Base-by-base conservation (phyloP, 2,113 vertebrate genomes). In the Meriones unguiculatus region DNA sequence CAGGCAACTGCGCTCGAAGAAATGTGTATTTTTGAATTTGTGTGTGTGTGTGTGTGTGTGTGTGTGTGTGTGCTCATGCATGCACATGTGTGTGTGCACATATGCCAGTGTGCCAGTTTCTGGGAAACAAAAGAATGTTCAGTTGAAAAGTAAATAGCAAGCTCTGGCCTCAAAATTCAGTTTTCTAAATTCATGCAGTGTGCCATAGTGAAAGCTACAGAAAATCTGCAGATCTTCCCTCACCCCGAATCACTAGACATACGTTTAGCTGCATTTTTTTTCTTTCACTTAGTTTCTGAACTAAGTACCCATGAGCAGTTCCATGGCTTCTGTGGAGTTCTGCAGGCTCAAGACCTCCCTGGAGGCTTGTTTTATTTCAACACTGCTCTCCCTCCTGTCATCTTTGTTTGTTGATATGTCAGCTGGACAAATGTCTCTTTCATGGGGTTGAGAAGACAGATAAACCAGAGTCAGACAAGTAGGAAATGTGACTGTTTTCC, bases 1-100 rank as follows among this genome's bases (percentile, higher is more conserved):
- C 38, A 64, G 96, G 96, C 70, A 1, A n/a, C 90, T 93, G 81
- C 97, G 96, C 86, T 97, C 76, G 38, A 75, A 97, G 88, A 88
- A 96, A 89, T 90, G 95, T 30, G 0, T 85, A 22, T 93, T 90
- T 94, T 50, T 94, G 89, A 77, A 64, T 82, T 32, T 82, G 35
- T 82, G 80, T 38, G 32, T 82, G 80, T n/a, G 35, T 59, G 18
- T 13, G 10, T 20, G 30, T 15, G 2, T 9, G 8, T 7, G 7
- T 9, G 17, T 5, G 14, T 15, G 32, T 15, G 2, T 9, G 8
- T 7, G 7, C 46, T 46, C 17, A 18, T 5, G 2, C 17, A 20
- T 3, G 15, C 30, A 69, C 35, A 46, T 10, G 18, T 5, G 14
- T 15, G 30, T 35, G 69, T 35, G 6, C 15, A 46, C 46, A 46